A percentile compares a stretch with the other conserved stretches of the same genome.
phyloP scores from a whole-genome alignment of 2,113 vertebrate genomes.

The Irena cyanogastra region DNA sequence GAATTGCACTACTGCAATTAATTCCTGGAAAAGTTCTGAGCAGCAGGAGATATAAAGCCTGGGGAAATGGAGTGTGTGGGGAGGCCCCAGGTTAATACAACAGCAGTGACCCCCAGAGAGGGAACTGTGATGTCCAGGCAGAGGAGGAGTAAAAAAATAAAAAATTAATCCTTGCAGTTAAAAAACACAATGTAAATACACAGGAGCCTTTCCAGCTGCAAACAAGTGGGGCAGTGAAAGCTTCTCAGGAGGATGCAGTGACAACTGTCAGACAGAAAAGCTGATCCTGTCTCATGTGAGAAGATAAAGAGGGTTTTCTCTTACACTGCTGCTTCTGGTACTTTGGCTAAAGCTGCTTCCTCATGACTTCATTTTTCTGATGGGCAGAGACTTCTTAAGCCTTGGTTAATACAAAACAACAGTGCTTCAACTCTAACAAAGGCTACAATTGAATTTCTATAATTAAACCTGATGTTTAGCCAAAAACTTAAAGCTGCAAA shows the following conservation, averaged over 20 bases:
- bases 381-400: neutral
- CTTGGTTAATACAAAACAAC: neutral
- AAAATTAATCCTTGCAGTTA: neutral
- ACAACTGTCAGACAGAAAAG: neutral
- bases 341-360: neutral
- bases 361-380: neutral
- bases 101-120: neutral
- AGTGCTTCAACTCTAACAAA: neutral
- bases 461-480: neutral
- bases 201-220: neutral
- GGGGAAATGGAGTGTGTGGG: accelerated
- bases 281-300: neutral
- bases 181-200: neutral
- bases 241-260: neutral
- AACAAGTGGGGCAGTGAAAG: neutral
- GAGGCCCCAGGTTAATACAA: neutral
- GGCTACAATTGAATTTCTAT: neutral
- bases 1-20: neutral
- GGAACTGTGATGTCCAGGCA: neutral
- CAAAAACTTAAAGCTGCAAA: neutral
- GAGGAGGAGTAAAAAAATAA: accelerated
- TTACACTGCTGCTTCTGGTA: neutral
- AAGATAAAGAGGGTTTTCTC: neutral
- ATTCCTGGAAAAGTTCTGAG: neutral
- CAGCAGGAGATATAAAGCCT: neutral